A percentile compares a stretch with the other conserved stretches of the same genome.
These are phyloP conservation scores for Psettodes erumei DNA, from an alignment of 2,113 vertebrate species.

Conservation along the genomic window DNA sequence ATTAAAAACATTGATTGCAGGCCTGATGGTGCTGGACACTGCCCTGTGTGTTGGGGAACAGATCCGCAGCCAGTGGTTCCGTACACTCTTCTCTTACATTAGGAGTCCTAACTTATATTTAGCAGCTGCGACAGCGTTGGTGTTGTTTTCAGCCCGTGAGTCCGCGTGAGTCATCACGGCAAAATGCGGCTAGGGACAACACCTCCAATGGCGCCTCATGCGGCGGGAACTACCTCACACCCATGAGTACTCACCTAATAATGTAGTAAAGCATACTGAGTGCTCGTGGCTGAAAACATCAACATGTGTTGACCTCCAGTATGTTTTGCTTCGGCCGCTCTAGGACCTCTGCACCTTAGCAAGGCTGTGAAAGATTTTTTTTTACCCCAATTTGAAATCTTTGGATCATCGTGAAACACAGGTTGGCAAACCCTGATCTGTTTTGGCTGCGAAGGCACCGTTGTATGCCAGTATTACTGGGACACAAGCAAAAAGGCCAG, in stretches of 20 bases:
- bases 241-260: not conserved
- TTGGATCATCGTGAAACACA: conserved; percentile 37
- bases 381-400: conserved; percentile 3
- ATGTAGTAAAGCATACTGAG: not conserved
- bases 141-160: not conserved
- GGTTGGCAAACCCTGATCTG: conserved; percentile 36
- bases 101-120: not conserved
- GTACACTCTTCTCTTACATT: not conserved
- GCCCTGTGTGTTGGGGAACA: not conserved
- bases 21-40: conserved; percentile 31
- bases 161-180: too few species aligned
- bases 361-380: conserved; percentile 10
- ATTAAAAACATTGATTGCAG: conserved; percentile 9
- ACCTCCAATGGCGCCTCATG: too few species aligned
- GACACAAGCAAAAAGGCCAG: conserved; percentile 25
- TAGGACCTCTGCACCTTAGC: not conserved
- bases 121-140: too few species aligned
- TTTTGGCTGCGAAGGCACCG: conserved; percentile 63
- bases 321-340: not conserved
- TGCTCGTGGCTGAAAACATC: too few species aligned
- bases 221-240: too few species aligned
- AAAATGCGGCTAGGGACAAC: too few species aligned
- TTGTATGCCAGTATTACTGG: conserved; percentile 29
- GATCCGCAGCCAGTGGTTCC: conserved; percentile 13
- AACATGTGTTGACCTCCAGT: not conserved